Conservation (phyloP, 1,140 invertebrate genomes). For the Drosophila equinoxialis region DNA sequence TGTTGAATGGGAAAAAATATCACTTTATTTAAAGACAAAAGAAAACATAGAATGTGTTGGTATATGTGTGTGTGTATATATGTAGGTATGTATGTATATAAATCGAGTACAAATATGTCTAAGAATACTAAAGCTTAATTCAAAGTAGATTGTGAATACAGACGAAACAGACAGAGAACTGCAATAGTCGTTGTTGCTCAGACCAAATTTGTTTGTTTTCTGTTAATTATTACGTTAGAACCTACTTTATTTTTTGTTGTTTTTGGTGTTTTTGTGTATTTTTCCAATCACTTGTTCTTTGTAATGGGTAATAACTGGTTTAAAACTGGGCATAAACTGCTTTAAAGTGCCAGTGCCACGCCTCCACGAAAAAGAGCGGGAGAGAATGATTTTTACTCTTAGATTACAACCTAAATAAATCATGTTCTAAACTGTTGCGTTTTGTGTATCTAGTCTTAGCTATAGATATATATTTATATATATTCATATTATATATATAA, state of each 20-base stretch:
- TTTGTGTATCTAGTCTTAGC: conserved; percentile 52
- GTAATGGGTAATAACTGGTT: no score
- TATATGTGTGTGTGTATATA: conserved; percentile 15
- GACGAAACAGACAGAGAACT: no score
- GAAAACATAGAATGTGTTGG: conserved; percentile 44
- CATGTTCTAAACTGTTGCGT: conserved; percentile 42
- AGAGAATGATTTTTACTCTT: not conserved
- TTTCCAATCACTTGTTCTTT: no score
- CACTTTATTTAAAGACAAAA: conserved; percentile 54
- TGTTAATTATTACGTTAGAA: no score
- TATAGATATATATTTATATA: conserved; percentile 48
- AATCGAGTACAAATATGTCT: conserved; percentile 40
- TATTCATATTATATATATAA: conserved; percentile 16
- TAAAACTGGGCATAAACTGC: no score
- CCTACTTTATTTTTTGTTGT: no score
- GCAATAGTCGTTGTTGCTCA: no score
- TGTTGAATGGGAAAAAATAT: conserved; percentile 69
- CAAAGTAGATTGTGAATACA: conserved; percentile 32
- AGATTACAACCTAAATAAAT: conserved; percentile 52
- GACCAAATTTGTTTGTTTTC: not conserved
- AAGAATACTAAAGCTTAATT: conserved; percentile 53
- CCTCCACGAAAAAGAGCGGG: not conserved
- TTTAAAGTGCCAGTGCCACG: conserved; percentile 25
- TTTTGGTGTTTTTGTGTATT: no score
- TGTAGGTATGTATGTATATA: conserved; percentile 14